Evolutionary conservation across 2,888 invertebrate species (phyloP).

Genomic region (Oscheius sp.): DNA sequence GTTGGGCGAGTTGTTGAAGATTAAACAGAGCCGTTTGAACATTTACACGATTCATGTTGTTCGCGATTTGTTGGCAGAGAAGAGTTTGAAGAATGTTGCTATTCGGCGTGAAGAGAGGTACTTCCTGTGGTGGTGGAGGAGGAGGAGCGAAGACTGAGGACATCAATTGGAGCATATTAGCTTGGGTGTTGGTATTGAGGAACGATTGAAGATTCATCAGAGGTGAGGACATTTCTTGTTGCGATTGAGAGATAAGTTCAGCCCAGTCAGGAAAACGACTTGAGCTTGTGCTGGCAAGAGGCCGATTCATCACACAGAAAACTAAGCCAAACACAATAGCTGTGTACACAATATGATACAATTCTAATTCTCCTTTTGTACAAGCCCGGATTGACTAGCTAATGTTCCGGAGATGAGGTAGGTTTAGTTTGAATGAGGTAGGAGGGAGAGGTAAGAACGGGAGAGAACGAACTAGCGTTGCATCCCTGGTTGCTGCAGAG

Average conservation of each 20-base stretch:
- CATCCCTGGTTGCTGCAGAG: slow-evolving; percentile 14
- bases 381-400: not conserved
- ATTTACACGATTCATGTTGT: not conserved
- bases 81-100: slow-evolving; percentile 11
- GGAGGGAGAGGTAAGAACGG: not conserved
- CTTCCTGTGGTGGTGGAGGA: too few species aligned
- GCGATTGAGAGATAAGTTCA: too few species aligned
- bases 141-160: too few species aligned
- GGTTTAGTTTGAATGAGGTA: slow-evolving; percentile 28
- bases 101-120: too few species aligned
- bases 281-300: not conserved
- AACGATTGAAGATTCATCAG: too few species aligned
- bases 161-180: too few species aligned
- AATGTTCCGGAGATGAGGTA: slow-evolving; percentile 18
- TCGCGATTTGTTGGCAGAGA: slow-evolving; percentile 19
- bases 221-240: too few species aligned
- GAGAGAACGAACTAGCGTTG: slow-evolving; percentile 4
- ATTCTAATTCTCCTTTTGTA: slow-evolving; percentile 13
- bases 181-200: too few species aligned
- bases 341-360: slow-evolving; percentile 5
- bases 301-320: not conserved
- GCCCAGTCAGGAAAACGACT: not conserved
- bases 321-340: not conserved
- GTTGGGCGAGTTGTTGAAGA: not conserved
- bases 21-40: not conserved